phyloP scores from a whole-genome alignment of 2,113 vertebrate species.

The Hoplias malabaricus region DNA sequence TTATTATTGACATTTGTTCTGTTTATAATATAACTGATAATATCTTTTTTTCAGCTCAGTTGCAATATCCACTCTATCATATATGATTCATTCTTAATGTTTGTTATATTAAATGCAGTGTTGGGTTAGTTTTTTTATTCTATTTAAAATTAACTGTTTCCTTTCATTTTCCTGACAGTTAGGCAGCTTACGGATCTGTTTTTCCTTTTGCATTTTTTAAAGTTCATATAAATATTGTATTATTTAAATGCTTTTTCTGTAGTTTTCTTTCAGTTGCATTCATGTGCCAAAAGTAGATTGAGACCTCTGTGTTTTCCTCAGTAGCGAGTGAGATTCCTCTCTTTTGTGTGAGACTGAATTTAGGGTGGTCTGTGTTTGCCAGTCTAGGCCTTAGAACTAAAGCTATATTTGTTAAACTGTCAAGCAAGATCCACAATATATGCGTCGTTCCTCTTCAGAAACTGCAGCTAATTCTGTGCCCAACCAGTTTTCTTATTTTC shows the following conservation, averaged over 20 bases:
- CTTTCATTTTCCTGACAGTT: no score
- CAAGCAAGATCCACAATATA: background rate
- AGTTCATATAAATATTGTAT: background rate
- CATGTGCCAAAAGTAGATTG: background rate
- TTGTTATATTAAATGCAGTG: no score
- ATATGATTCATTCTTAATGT: no score
- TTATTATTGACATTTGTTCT: background rate
- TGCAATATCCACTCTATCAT: no score
- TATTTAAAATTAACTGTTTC: no score
- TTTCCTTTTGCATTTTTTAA: background rate
- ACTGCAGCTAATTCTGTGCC: background rate
- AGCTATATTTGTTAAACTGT: background rate
- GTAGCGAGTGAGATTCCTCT: constrained; percentile 24
- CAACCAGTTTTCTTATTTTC: no score
- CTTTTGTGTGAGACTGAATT: constrained; percentile 17
- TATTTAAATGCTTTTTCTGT: background rate
- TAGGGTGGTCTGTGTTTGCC: constrained; percentile 23
- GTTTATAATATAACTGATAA: no score
- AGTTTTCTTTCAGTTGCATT: background rate
- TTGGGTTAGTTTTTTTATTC: no score
- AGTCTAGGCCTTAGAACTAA: background rate
- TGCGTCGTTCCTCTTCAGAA: background rate
- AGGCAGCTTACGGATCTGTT: no score
- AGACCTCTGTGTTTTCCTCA: constrained; percentile 1
- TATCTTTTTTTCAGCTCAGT: no score